Evolutionary conservation across 1,140 invertebrate genomes (phyloP), one percentile per base, ranked within the genome.

Genomic region (Frieseomelitta varia): DNA sequence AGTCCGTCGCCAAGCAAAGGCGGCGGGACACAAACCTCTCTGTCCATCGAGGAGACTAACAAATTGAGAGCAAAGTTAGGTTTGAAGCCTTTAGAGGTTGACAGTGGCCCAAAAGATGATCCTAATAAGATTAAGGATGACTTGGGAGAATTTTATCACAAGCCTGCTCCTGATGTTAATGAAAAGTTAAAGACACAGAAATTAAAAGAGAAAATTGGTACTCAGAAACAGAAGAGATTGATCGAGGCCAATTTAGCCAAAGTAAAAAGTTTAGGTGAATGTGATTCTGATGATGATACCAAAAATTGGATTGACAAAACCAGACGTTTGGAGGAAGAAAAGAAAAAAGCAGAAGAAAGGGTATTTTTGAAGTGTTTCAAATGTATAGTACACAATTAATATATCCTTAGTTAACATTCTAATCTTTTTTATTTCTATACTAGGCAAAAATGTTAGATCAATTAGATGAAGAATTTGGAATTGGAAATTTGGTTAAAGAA

Each of bases 381-480:
- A 82, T 65, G 17, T 78, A 53, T n/a, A 51, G 30, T 55, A 15
- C 2, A 30, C 2, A 24, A 17, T 51, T 72, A 1, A 56, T 3
- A 12, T 67, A 55, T 85, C 55, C 14, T 14, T 27, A 71, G 34
- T 79, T 34, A 77, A 65, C 63, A 12, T 61, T 77, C 81, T 75
- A 79, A 34, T 67, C 21, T 51, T 80, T 79, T 68, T 39, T 85
- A 68, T 73, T 80, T 81, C 65, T 65, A 65, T 79, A 90, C 27
- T 92, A 98, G 97, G 98, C 98, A 63, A 98, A 98, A 95, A 96
- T 98, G 95, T 94, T 99, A 86, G 98, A 99, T 94, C 98, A 99
- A 94, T 96, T 99, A 95, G 99, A 99, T 95, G 97, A 97, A 92
- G 98, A 98, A 92, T 99, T 99, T 96, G 99, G 98, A 56, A 97